phyloP scores from a whole-genome alignment of 2,113 vertebrate species.

The Danio rerio region GRCz12tu NC_133181.1:13087501-13088000 shows the following conservation, averaged over 20 bases:
- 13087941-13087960: constrained; percentile 53
- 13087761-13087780: background rate
- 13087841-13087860: background rate
- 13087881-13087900: constrained; percentile 20
- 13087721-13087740: constrained; percentile 6
- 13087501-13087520: too few relatives aligned
- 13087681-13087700: background rate
- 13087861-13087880: background rate
- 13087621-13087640: background rate
- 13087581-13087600: too few relatives aligned
- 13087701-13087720: constrained; percentile 14
- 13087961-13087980: constrained; percentile 53
- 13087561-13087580: too few relatives aligned
- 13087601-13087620: too few relatives aligned
- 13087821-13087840: constrained; percentile 48
- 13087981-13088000: constrained; percentile 64
- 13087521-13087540: too few relatives aligned
- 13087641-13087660: background rate
- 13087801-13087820: constrained; percentile 29
- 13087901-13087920: constrained; percentile 33
- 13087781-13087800: constrained; percentile 23
- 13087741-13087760: background rate
- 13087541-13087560: too few relatives aligned
- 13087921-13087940: constrained; percentile 52
- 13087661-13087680: background rate